These are phyloP conservation scores for Poeciliopsis paucimaculata DNA, from an alignment of 2,797 vertebrate genomes.

Conservation along the genomic window DNA sequence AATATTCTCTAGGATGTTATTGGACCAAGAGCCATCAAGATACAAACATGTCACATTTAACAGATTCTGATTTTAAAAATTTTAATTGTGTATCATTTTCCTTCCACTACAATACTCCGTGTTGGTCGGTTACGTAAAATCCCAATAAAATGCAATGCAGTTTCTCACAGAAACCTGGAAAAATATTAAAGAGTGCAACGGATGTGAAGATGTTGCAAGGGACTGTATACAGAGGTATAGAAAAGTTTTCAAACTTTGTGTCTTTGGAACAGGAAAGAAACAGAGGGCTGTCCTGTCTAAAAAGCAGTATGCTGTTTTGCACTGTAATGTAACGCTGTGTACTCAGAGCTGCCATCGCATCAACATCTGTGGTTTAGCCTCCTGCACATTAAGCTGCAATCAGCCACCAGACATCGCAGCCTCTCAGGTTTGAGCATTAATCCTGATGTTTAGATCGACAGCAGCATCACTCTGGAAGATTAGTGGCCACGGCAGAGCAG, in stretches of 20 bases:
- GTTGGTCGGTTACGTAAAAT: not conserved
- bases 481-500: constrained; percentile 42
- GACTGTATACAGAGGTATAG: not conserved
- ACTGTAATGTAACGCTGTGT: not conserved
- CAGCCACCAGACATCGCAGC: constrained; percentile 34
- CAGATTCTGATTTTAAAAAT: not conserved
- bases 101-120: not conserved
- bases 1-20: not conserved
- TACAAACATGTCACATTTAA: not conserved
- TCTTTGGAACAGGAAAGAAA: not conserved
- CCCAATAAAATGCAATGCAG: not conserved
- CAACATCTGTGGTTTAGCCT: constrained; percentile 12
- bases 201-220: not conserved
- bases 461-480: constrained; percentile 59
- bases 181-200: not conserved
- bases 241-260: not conserved
- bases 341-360: not conserved
- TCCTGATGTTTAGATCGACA: constrained; percentile 53
- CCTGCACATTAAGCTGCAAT: constrained; percentile 43
- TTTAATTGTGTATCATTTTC: not conserved
- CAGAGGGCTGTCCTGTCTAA: not conserved
- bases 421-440: constrained; percentile 48
- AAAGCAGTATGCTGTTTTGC: not conserved
- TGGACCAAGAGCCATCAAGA: not conserved
- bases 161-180: not conserved